phyloP scores from a whole-genome alignment of 2,113 vertebrate species.

The Gavialis gangeticus region DNA sequence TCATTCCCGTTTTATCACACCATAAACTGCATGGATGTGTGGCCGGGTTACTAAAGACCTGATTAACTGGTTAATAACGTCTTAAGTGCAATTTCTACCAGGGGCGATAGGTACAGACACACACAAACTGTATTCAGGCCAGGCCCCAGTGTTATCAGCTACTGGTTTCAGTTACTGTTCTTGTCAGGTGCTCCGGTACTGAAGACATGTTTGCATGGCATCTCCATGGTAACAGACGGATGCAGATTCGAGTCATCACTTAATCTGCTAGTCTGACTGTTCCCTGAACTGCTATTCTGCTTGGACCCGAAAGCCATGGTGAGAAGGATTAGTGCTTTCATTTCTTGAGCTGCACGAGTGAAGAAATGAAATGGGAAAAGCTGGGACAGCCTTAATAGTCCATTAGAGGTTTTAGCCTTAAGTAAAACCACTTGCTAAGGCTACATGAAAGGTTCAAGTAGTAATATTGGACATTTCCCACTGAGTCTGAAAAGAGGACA shows the following conservation, averaged over 20 bases:
- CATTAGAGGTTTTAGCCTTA: slow-evolving; percentile 56
- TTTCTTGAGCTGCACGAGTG: slow-evolving; percentile 45
- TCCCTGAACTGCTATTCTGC: slow-evolving; percentile 34
- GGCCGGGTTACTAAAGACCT: too few species aligned
- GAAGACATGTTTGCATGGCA: slow-evolving; percentile 10
- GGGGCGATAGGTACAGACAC: not conserved
- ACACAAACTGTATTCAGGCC: rapidly evolving
- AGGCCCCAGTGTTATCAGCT: not conserved
- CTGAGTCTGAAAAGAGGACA: not conserved
- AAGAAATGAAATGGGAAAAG: slow-evolving; percentile 70
- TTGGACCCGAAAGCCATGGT: slow-evolving; percentile 60
- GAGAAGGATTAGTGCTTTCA: slow-evolving; percentile 70
- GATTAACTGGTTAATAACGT: too few species aligned
- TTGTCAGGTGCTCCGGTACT: not conserved
- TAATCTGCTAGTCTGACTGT: slow-evolving; percentile 40
- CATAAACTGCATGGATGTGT: too few species aligned
- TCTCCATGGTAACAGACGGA: slow-evolving; percentile 17
- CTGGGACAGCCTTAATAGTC: slow-evolving; percentile 60
- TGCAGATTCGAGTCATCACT: not conserved
- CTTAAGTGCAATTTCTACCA: not conserved
- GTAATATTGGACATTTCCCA: slow-evolving; percentile 9
- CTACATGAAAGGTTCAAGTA: slow-evolving; percentile 12
- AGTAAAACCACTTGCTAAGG: slow-evolving; percentile 51
- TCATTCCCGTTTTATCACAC: too few species aligned
- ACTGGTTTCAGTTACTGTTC: not conserved